Evolutionary conservation across 2,113 vertebrate genomes (phyloP), one percentile per base, ranked within the genome.

Genomic region (Tapirus terrestris): DNA sequence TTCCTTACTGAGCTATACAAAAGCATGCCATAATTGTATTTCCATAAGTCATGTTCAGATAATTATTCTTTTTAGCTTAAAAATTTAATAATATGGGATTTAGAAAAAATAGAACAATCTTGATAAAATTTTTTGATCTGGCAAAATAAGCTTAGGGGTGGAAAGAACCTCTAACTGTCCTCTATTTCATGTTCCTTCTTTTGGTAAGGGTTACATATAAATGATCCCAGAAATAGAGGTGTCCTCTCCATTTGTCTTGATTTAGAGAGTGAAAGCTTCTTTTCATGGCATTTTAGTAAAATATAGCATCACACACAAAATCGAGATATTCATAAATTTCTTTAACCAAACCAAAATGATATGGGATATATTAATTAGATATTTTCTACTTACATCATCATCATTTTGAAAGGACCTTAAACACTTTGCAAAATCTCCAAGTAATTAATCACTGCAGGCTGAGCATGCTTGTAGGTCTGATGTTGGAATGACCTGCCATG

Each of bases 251-350:
- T 81, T 81, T 60, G 58, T 67, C 56, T 82, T 75, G 53, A 83
- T 95, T 87, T 77, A 77, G 61, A 76, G n/a, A 61, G 61, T 36
- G 53, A 20, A 67, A 56, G 2, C 68, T 80, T 89, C 16, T 89
- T 86, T 48, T 61, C 20, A 4, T 60, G 61, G 31, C 86, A 72
- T 87, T 72, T 96, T 88, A 63, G 16, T 91, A 65, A 96, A 76
- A 70, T 82, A 48, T 3, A 60, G 51, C 67, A 70, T 48, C 72
- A 63, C 7, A 72, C 31, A n/a, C 53, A 43, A 84, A 86, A 33
- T 23, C 0, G 3, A 79, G 56, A 56, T 27, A 73, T 48, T 83
- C 7, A 63, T 80, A 70, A 92, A 87, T 90, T 72, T 89, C 27
- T 81, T 86, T 81, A 89, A 18, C 76, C n/a, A n/a, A 63, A 48